Evolutionary conservation across 2,797 vertebrate genomes (phyloP).

Genomic region (Sebastes hubbsi): DNA sequence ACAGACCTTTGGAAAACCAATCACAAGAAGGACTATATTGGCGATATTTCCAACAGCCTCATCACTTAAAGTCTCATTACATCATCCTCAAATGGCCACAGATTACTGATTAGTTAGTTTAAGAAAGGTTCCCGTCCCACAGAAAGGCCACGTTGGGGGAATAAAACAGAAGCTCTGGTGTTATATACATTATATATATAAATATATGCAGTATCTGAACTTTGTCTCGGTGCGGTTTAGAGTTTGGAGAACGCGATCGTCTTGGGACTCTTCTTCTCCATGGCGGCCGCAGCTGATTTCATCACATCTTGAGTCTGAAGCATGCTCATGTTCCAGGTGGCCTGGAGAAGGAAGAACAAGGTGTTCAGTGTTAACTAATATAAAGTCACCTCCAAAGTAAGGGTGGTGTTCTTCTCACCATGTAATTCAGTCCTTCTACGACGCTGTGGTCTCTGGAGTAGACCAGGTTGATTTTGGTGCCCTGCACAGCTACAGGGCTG

Average conservation of each 20-base stretch:
- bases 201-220: background rate
- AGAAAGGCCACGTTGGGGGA: background rate
- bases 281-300: conserved; percentile 85
- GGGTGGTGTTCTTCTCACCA: conserved; percentile 72
- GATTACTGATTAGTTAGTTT: background rate
- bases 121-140: background rate
- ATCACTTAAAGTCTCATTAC: background rate
- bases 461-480: conserved; percentile 89
- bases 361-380: background rate
- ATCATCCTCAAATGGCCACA: background rate
- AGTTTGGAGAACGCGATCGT: conserved; percentile 85
- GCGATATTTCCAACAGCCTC: background rate
- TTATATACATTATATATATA: background rate
- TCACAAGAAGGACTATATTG: background rate
- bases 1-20: background rate
- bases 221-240: conserved; percentile 50
- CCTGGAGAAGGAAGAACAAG: conserved; percentile 66
- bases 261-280: conserved; percentile 87
- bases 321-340: conserved; percentile 95
- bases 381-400: background rate
- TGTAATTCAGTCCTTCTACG: conserved; percentile 82
- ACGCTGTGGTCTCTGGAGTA: conserved; percentile 89
- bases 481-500: conserved; percentile 90
- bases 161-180: background rate
- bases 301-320: conserved; percentile 88